Base-by-base conservation (phyloP, 2,113 vertebrate species). In the Oriolus oriolus region DNA sequence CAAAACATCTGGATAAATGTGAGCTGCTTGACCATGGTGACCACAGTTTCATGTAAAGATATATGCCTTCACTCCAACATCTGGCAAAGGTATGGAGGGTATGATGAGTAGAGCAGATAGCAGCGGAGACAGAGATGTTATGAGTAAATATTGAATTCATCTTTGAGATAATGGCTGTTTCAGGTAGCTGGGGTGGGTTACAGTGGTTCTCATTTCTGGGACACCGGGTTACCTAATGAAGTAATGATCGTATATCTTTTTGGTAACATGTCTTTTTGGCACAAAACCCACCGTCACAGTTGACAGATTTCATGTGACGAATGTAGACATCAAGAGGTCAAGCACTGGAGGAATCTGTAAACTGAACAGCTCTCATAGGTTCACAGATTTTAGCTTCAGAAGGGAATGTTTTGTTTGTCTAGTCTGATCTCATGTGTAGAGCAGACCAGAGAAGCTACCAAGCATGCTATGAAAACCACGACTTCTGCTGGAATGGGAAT, bases 1-100 rank as follows among this genome's bases (percentile, higher is more conserved):
- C 76, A 76, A 69, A 93, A 93, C 83, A 93, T 94, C 88, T 96
- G 96, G 68, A 92, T 69, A 89, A 95, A 93, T 76, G 76, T 56
- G 88, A 95, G 61, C 80, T 79, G 57, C 68, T 23, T 70, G 64
- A 57, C 85, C 37, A 35, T 70, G 59, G 27, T 76, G 78, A 77
- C 26, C 70, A 93, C 2, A 1, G 59, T 71, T 93, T 81, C 73
- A 23, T 79, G 61, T 57, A 78, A 90, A 92, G 85, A 49, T 92
- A 35, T 20, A 78, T 53, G 57, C 31, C 41, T 96, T 91, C 41
- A 9, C 59, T 94, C 44, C 60, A 78, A 13, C 92, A 87, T 93
- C 88, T 95, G 93, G 73, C 44, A 93, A 92, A 84, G 35, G 11
- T 39, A 22, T 61, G 73, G 82, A 78, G 52, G 47, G 77, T 44